Evolutionary conservation across 2,888 invertebrate genomes (phyloP), one percentile per base, ranked within the genome.

Genomic region (Melinopterus prodromus): DNA sequence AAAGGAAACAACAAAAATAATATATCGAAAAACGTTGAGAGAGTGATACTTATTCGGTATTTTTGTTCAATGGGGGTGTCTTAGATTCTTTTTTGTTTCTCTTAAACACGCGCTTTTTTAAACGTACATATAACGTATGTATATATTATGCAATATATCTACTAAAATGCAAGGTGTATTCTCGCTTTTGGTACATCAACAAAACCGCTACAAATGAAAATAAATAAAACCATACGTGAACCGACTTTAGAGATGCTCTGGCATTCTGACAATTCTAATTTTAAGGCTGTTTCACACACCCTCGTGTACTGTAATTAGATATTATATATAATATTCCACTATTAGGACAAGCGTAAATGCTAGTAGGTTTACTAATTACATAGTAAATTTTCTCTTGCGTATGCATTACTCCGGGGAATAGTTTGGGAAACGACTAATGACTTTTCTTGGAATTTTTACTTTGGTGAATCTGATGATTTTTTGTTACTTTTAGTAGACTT

Each of bases 11-110:
- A 16, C 14, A 71, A 71, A 71, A 15, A 71, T 26, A 14, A 71
- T 9, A 71, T n/a, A 26, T 26, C 26, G 26, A 71, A 26, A 71
- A 16, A 26, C 37, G 7, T 74, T 74, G 35, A 26, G 74, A 74
- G 74, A 74, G 74, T 74, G 74, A 74, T 74, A 74, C 74, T 74
- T 74, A 74, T 74, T 74, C 74, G 74, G 74, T 74, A 74, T 74
- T 71, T 26, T 35, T 71, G 71, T 71, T 26, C 35, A 74, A 74
- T 53, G 53, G 53, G 53, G 53, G 7, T 53, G 53, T 53, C 12
- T 53, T 53, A 53, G 53, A 53, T 53, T 53, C 53, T 53, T 53
- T 53, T 53, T 53, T 7, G 53, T 53, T 53, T 53, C 12, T 53
- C 53, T 53, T 53, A 53, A 53, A 53, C 53, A 53, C 53, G 5